Percentiles rank a stretch among this genome's conserved stretches.
These are phyloP conservation scores for Junonia oenone DNA, from an alignment of 2,888 invertebrate genomes.

Conservation along the genomic window DNA sequence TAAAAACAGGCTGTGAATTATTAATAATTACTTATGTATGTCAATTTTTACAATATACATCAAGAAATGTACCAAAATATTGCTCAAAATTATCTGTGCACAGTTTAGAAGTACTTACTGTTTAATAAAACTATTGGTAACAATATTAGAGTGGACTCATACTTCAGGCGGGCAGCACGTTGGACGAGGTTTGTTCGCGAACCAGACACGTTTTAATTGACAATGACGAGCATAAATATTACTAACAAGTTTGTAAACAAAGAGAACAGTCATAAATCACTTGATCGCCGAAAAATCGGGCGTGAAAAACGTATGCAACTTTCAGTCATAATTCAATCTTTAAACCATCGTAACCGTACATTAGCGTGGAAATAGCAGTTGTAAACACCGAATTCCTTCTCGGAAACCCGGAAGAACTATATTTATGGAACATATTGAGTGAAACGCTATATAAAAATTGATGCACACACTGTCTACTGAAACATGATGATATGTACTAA, in stretches of 20 bases:
- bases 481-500: conserved; percentile 40
- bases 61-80: not conserved
- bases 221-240: conserved; percentile 59
- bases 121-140: conserved; percentile 13
- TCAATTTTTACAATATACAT: no score
- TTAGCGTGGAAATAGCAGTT: conserved; percentile 29
- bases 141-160: conserved; percentile 13
- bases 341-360: conserved; percentile 19
- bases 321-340: conserved; percentile 38
- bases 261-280: conserved; percentile 52
- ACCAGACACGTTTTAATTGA: conserved; percentile 47
- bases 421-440: conserved; percentile 57
- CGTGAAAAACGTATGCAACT: conserved; percentile 35
- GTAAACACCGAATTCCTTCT: conserved; percentile 51
- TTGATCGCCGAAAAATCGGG: conserved; percentile 38
- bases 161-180: conserved; percentile 8
- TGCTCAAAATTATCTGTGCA: not conserved
- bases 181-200: conserved; percentile 13
- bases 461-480: conserved; percentile 48
- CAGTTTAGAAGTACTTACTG: conserved; percentile 11
- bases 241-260: conserved; percentile 73
- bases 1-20: not conserved
- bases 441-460: conserved; percentile 50
- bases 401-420: conserved; percentile 55
- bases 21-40: not conserved